These are phyloP conservation scores for Atrina japonica DNA, from an alignment of 2,888 invertebrate genomes.

Conservation along the genomic window DNA sequence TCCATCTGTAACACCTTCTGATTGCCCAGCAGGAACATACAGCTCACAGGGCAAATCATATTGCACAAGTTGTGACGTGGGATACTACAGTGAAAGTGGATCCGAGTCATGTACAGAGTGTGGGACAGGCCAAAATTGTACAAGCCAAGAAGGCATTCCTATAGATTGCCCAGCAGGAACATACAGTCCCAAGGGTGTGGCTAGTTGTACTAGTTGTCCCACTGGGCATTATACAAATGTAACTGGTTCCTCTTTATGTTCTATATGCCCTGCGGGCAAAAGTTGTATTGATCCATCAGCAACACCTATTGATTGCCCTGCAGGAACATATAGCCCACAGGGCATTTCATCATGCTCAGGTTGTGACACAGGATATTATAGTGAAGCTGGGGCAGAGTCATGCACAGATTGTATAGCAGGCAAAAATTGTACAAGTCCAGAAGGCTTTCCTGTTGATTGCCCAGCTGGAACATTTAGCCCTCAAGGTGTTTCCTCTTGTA, in stretches of 20 bases:
- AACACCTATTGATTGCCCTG: constrained; percentile 49
- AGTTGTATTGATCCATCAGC: constrained; percentile 52
- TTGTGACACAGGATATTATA: constrained; percentile 65
- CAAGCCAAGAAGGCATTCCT: constrained; percentile 46
- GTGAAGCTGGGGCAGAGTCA: constrained; percentile 46
- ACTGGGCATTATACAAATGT: constrained; percentile 32
- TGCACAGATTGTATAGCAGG: constrained; percentile 70
- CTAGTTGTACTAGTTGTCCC: constrained; percentile 65
- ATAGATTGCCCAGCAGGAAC: constrained; percentile 54
- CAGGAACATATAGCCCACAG: constrained; percentile 62
- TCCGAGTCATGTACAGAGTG: constrained; percentile 62
- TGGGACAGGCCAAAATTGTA: constrained; percentile 65
- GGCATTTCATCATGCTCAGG: constrained; percentile 56
- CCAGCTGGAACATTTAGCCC: constrained; percentile 49
- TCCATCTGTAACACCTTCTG: constrained; percentile 24
- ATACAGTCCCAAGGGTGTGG: constrained; percentile 56
- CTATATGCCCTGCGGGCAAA: constrained; percentile 66
- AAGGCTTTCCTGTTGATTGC: constrained; percentile 41
- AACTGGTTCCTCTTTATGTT: constrained; percentile 52
- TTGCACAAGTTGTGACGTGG: constrained; percentile 65
- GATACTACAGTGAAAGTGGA: constrained; percentile 69
- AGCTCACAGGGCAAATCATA: constrained; percentile 43
- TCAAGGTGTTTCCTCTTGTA: constrained; percentile 44
- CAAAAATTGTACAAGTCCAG: constrained; percentile 56
- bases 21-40: constrained; percentile 50